These are phyloP conservation scores for Labia minor DNA, from an alignment of 2,888 invertebrate species.

Conservation along the genomic window DNA sequence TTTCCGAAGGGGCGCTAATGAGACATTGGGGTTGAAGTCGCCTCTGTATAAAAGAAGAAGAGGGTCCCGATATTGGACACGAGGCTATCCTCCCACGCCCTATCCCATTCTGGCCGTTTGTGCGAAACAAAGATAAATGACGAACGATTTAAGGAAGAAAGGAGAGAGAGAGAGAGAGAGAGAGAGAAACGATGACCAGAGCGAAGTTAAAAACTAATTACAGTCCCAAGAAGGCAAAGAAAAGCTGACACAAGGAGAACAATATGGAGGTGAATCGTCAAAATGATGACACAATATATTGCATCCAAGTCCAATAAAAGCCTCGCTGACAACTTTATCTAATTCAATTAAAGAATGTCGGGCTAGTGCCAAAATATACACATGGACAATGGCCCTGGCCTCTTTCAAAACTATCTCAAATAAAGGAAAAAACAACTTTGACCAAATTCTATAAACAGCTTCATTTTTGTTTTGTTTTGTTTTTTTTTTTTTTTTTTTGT, in stretches of 20 bases:
- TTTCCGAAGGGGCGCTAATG: slow-evolving; percentile 24
- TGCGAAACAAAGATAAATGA: slow-evolving; percentile 13
- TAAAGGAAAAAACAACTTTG: too few species aligned
- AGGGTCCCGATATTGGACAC: too few species aligned
- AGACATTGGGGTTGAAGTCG: slow-evolving; percentile 2
- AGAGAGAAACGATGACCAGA: not conserved
- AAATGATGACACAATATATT: slow-evolving; percentile 1
- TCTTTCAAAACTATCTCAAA: too few species aligned
- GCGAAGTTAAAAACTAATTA: slow-evolving; percentile 8
- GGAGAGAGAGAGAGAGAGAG: not conserved
- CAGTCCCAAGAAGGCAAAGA: not conserved
- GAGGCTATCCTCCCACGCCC: too few species aligned
- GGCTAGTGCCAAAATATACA: not conserved
- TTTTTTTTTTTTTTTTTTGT: too few species aligned
- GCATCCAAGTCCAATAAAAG: not conserved
- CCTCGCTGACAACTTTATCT: slow-evolving; percentile 3
- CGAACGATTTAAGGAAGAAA: not conserved
- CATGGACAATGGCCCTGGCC: too few species aligned
- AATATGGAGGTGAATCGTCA: not conserved
- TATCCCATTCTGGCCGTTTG: not conserved
- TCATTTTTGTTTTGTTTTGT: too few species aligned
- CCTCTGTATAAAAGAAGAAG: not conserved
- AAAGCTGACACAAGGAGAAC: too few species aligned
- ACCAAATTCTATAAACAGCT: too few species aligned
- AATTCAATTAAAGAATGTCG: not conserved